These are phyloP conservation scores for Baryphthengus martii DNA, from an alignment of 2,113 vertebrate species.

Conservation along the genomic window DNA sequence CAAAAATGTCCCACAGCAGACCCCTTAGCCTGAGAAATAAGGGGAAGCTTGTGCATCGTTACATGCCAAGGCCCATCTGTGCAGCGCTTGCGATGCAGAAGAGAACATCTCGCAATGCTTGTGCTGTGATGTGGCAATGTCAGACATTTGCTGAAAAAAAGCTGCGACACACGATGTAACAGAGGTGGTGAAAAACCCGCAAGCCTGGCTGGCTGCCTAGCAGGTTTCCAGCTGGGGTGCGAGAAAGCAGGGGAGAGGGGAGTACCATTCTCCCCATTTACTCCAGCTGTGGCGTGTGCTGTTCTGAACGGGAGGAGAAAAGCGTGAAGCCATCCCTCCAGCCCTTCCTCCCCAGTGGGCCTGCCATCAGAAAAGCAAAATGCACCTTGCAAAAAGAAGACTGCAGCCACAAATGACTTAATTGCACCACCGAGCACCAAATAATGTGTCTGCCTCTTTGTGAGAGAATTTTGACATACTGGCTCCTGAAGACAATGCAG, in stretches of 20 bases:
- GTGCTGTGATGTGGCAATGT: background rate
- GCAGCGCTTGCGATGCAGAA: background rate
- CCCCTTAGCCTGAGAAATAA: background rate
- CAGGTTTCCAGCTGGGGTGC: background rate
- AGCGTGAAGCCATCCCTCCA: background rate
- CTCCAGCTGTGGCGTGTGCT: background rate
- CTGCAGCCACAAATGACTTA: background rate
- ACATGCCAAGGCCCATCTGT: background rate
- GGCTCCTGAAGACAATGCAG: background rate
- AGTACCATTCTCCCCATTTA: accelerated
- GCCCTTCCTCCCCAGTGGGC: background rate
- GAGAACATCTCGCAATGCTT: background rate
- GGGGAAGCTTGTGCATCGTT: background rate
- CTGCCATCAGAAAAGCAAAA: background rate
- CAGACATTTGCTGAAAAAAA: background rate
- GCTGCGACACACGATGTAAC: background rate
- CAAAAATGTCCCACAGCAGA: background rate
- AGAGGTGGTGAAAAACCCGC: background rate
- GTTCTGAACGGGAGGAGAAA: background rate
- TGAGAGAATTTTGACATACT: background rate
- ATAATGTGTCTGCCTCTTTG: background rate
- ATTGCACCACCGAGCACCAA: background rate
- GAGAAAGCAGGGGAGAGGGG: background rate
- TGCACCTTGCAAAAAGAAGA: background rate
- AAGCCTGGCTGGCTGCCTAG: background rate